These are phyloP conservation scores for Narcine bancroftii DNA, from an alignment of 2,113 vertebrate genomes.

Conservation along the genomic window DNA sequence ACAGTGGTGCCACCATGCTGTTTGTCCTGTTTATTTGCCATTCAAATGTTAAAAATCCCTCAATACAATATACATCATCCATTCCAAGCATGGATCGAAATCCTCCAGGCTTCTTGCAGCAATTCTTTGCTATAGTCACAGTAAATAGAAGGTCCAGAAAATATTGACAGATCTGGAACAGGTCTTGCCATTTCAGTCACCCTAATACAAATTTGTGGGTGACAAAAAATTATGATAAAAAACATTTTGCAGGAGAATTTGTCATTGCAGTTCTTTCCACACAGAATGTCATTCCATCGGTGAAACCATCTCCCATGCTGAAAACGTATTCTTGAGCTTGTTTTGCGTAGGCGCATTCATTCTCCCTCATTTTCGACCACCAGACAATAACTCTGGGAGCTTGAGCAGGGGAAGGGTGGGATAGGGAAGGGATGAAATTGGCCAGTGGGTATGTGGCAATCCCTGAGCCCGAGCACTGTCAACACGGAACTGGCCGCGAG, in stretches of 20 bases:
- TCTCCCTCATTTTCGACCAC: no score
- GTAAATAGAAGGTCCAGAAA: constrained; percentile 45
- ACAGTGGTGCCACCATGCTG: background rate
- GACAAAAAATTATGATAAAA: constrained; percentile 5
- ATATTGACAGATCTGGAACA: background rate
- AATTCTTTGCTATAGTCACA: constrained; percentile 44
- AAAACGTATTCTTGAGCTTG: constrained; percentile 2
- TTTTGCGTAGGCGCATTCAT: constrained; percentile 16
- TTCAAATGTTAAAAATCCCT: constrained; percentile 41
- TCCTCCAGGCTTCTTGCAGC: constrained; percentile 37
- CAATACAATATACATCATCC: background rate
- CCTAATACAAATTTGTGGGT: background rate
- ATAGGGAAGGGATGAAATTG: background rate
- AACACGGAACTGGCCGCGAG: background rate
- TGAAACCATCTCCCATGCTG: background rate
- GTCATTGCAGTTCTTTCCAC: background rate
- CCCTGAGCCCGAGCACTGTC: background rate
- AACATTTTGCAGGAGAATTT: background rate
- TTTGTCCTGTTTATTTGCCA: constrained; percentile 43
- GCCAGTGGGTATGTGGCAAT: background rate
- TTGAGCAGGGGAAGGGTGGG: background rate
- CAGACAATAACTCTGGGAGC: background rate
- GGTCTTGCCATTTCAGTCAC: background rate
- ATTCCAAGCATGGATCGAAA: constrained; percentile 33
- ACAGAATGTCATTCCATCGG: background rate